These are phyloP conservation scores for Lasioglossum figueresi DNA, from an alignment of 2,888 invertebrate species.

Conservation along the genomic window DNA sequence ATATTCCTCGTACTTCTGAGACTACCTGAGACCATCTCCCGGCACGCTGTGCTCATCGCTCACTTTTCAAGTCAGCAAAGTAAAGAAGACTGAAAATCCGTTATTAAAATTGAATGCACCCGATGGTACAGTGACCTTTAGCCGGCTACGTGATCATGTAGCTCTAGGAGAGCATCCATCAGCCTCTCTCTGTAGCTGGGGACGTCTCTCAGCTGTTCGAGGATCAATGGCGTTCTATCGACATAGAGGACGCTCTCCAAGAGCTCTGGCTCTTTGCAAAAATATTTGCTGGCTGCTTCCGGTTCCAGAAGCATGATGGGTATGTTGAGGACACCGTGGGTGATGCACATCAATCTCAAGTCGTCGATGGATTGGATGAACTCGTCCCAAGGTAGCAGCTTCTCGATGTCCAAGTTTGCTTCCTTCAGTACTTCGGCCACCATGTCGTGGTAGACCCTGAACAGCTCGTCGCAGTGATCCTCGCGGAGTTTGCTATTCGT, in stretches of 20 bases:
- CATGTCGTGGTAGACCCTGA: conserved; percentile 74
- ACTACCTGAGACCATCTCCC: not conserved
- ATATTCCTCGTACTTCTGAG: not conserved
- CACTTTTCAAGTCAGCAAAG: conserved; percentile 52
- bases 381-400: conserved; percentile 71
- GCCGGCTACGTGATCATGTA: conserved; percentile 64
- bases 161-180: conserved; percentile 72
- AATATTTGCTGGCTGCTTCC: conserved; percentile 71
- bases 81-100: conserved; percentile 24
- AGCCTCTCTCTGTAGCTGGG: conserved; percentile 72
- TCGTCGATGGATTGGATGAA: conserved; percentile 72
- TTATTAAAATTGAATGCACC: not conserved
- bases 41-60: conserved; percentile 18
- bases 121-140: not conserved
- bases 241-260: conserved; percentile 71
- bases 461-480: conserved; percentile 70
- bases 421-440: conserved; percentile 63
- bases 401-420: conserved; percentile 59
- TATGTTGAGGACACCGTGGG: conserved; percentile 73
- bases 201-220: conserved; percentile 65
- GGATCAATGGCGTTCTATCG: conserved; percentile 74
- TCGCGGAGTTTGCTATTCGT: conserved; percentile 74
- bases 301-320: conserved; percentile 76
- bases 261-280: conserved; percentile 65
- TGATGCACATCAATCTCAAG: conserved; percentile 68